These are phyloP conservation scores for Deroplatys truncata DNA, from an alignment of 2,888 invertebrate genomes.

Conservation along the genomic window DNA sequence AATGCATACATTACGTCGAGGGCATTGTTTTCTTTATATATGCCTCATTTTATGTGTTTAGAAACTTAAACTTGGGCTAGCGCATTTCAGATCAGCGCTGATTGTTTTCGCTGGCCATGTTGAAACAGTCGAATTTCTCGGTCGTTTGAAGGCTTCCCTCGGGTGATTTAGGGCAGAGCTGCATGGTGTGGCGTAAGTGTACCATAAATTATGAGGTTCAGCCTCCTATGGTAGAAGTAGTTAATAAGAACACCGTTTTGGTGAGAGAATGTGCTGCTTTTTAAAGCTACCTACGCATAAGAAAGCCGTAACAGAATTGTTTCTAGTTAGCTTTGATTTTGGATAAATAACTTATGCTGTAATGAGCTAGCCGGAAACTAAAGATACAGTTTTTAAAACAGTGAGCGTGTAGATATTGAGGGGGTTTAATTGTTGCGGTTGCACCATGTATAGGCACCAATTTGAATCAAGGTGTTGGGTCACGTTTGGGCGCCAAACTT, in stretches of 20 bases:
- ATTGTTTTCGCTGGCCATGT: background rate
- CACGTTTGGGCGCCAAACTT: too few relatives aligned
- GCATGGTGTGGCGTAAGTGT: background rate
- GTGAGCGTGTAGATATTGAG: too few relatives aligned
- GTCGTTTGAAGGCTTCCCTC: background rate
- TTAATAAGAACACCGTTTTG: background rate
- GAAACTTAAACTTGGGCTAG: background rate
- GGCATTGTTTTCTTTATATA: background rate
- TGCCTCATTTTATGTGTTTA: background rate
- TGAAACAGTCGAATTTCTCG: background rate
- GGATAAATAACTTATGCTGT: too few relatives aligned
- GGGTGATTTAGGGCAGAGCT: background rate
- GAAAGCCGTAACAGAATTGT: too few relatives aligned
- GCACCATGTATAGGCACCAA: too few relatives aligned
- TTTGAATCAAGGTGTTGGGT: too few relatives aligned
- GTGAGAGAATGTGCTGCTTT: too few relatives aligned
- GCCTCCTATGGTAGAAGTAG: background rate
- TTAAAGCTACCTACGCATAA: too few relatives aligned
- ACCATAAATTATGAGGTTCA: background rate
- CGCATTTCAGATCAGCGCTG: background rate
- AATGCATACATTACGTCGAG: background rate
- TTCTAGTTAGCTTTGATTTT: too few relatives aligned
- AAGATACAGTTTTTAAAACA: too few relatives aligned
- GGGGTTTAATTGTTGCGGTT: too few relatives aligned
- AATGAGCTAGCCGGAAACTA: too few relatives aligned